Evolutionary conservation across 2,888 invertebrate genomes (phyloP).

Genomic region (Branchellion lobata): DNA sequence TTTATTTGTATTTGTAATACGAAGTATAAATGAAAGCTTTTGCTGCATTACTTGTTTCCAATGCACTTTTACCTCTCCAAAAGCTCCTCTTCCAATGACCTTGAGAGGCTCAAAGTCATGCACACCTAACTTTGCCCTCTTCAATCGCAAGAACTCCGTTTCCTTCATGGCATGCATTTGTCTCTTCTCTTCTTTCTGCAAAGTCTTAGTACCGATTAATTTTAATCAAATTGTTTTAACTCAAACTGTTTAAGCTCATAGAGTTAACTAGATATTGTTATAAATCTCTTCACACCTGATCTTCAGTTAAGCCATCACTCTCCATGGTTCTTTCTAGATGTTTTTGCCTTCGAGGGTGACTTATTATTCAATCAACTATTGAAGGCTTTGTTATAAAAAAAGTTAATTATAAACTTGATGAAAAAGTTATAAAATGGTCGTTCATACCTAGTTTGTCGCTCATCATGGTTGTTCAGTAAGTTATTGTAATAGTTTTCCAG

Average conservation of each 20-base stretch:
- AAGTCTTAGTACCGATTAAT: slow-evolving; percentile 1
- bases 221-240: background rate
- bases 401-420: background rate
- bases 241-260: background rate
- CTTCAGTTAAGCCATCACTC: slow-evolving; percentile 89
- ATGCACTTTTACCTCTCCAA: slow-evolving; percentile 64
- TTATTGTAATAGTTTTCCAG: slow-evolving; percentile 99
- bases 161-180: slow-evolving; percentile 96
- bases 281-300: slow-evolving; percentile 67
- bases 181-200: slow-evolving; percentile 81
- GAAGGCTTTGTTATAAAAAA: background rate
- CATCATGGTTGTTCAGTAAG: slow-evolving; percentile 92
- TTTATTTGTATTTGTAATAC: too few species aligned
- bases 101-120: slow-evolving; percentile 98
- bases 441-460: slow-evolving; percentile 83
- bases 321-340: slow-evolving; percentile 86
- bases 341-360: slow-evolving; percentile 10
- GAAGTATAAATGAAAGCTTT: too few species aligned
- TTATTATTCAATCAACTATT: background rate
- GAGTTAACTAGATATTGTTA: background rate
- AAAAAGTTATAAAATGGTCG: background rate
- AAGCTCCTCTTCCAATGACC: slow-evolving; percentile 70
- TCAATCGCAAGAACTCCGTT: slow-evolving; percentile 93
- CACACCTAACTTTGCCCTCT: slow-evolving; percentile 90
- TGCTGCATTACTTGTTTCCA: too few species aligned